Evolutionary conservation across 1,140 invertebrate genomes (phyloP).

Genomic region (Prorops nasuta): DNA sequence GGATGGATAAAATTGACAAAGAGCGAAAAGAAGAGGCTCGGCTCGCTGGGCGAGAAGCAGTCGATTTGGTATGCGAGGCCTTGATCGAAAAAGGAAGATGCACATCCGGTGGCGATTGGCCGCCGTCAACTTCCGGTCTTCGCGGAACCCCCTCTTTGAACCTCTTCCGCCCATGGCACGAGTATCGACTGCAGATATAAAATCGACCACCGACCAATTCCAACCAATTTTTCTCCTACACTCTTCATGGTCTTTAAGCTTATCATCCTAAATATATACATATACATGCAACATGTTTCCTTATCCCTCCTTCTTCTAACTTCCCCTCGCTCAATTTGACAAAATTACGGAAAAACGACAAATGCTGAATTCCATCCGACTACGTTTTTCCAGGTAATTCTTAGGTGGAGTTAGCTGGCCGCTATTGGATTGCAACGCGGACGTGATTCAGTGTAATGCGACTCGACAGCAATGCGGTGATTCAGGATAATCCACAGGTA

Average conservation of each 20-base stretch:
- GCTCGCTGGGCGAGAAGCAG: constrained; percentile 2
- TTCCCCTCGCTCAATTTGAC: too few relatives aligned
- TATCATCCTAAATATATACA: too few relatives aligned
- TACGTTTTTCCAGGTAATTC: too few relatives aligned
- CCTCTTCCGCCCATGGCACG: neutral
- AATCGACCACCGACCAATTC: neutral
- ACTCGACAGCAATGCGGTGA: neutral
- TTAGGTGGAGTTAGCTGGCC: too few relatives aligned
- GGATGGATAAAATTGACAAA: too few relatives aligned
- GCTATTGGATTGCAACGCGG: neutral
- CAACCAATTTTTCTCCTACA: neutral
- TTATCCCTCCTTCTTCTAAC: too few relatives aligned
- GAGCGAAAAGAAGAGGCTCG: neutral
- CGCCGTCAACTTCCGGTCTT: constrained; percentile 41
- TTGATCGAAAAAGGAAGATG: constrained; percentile 46
- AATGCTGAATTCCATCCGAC: too few relatives aligned
- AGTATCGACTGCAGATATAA: neutral
- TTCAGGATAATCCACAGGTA: too few relatives aligned
- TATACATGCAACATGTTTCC: too few relatives aligned
- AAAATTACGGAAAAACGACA: too few relatives aligned
- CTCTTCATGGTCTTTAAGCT: too few relatives aligned
- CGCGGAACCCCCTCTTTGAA: constrained; percentile 22
- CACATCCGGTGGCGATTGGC: constrained; percentile 44
- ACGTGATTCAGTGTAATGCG: neutral
- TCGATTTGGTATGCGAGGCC: constrained; percentile 39